These are phyloP conservation scores for Macroramphosus scolopax DNA, from an alignment of 2,797 vertebrate genomes.

Conservation along the genomic window DNA sequence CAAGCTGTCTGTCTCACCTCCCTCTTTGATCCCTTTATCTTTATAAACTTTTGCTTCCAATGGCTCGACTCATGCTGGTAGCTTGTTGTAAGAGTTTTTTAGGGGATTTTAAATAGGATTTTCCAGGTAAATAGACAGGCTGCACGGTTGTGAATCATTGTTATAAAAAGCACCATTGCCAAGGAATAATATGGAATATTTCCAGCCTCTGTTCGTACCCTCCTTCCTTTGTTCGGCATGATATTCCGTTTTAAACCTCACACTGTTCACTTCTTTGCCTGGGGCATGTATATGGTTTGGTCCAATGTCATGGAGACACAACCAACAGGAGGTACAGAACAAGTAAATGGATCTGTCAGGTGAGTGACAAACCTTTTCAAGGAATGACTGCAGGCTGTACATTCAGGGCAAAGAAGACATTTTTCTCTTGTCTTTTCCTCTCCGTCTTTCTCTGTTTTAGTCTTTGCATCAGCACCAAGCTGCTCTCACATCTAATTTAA, in stretches of 20 bases:
- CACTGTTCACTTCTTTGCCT: constrained; percentile 36
- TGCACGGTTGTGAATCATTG: constrained; percentile 1
- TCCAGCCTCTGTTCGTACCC: constrained; percentile 12
- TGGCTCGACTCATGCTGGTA: neutral
- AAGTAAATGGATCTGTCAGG: constrained; percentile 42
- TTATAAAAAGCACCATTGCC: constrained; percentile 49
- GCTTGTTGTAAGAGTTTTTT: constrained; percentile 11
- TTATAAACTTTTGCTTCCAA: neutral
- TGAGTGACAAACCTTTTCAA: constrained; percentile 19
- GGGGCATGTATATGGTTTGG: constrained; percentile 32
- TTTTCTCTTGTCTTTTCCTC: constrained; percentile 15
- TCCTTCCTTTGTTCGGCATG: constrained; percentile 3
- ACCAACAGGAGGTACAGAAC: constrained; percentile 29
- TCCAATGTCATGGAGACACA: constrained; percentile 37
- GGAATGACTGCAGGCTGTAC: constrained; percentile 49
- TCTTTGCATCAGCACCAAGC: constrained; percentile 7
- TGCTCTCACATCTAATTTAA: neutral
- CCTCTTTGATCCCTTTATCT: neutral
- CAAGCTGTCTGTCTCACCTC: neutral
- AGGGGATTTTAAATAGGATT: constrained; percentile 37
- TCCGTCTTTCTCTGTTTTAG: constrained; percentile 11
- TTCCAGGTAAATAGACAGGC: constrained; percentile 12
- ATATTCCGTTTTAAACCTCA: constrained; percentile 20
- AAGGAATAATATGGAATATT: constrained; percentile 15
- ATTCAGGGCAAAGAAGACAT: constrained; percentile 11